A percentile compares a stretch with the other conserved stretches of the same genome.
Conservation (phyloP, 2,888 invertebrate species). For the Chrysomela aeneicollis region DNA sequence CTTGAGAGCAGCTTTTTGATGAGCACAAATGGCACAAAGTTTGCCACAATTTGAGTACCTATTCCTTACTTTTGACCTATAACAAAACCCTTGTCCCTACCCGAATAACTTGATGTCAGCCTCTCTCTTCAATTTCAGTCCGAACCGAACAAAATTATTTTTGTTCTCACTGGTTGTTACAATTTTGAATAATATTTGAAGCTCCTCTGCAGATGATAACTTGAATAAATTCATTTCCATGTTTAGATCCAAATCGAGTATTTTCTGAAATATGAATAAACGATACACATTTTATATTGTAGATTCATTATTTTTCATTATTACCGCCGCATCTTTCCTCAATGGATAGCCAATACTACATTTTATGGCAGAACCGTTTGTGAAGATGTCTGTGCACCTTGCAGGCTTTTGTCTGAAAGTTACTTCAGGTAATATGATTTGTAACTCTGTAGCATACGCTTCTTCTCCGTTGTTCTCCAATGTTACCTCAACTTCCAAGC, state of each 20-base stretch:
- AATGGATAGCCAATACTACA: constrained; percentile 56
- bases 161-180: constrained; percentile 57
- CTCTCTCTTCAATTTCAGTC: constrained; percentile 53
- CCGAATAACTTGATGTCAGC: constrained; percentile 58
- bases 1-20: too few species aligned
- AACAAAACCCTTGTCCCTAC: too few species aligned
- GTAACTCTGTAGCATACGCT: constrained; percentile 62
- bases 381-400: constrained; percentile 39
- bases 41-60: too few species aligned
- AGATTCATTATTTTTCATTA: too few species aligned
- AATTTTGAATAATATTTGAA: constrained; percentile 50
- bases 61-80: too few species aligned
- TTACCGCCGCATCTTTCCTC: constrained; percentile 29
- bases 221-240: constrained; percentile 49
- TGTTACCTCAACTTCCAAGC: constrained; percentile 49
- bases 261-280: constrained; percentile 46
- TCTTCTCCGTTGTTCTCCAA: constrained; percentile 62
- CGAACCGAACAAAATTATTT: constrained; percentile 46
- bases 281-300: too few species aligned
- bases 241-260: constrained; percentile 49
- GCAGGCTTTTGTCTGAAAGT: constrained; percentile 47
- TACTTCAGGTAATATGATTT: constrained; percentile 60
- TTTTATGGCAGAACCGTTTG: constrained; percentile 43
- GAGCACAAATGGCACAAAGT: too few species aligned
- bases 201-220: constrained; percentile 35